phyloP scores from a whole-genome alignment of 2,888 invertebrate genomes.

The Cacoxenus indagator region DNA sequence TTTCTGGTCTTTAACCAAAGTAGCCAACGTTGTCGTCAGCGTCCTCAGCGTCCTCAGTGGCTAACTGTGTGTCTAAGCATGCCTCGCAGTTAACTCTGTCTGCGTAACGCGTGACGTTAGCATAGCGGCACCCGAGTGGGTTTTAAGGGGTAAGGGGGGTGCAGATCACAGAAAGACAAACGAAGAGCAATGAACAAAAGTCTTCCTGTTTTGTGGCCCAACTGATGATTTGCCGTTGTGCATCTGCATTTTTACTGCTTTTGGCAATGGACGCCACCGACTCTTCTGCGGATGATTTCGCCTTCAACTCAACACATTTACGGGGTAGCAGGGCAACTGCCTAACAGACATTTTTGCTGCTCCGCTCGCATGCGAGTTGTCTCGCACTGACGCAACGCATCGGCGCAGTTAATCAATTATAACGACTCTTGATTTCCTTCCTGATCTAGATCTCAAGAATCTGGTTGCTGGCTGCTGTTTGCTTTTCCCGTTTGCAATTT shows the following conservation, averaged over 20 bases:
- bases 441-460: constrained; percentile 67
- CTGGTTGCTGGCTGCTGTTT: not conserved
- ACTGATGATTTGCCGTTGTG: constrained; percentile 11
- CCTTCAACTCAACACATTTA: no score
- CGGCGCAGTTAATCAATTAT: constrained; percentile 68
- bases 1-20: constrained; percentile 55
- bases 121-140: not conserved
- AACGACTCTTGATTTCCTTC: constrained; percentile 70
- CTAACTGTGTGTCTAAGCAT: not conserved
- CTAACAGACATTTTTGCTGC: not conserved
- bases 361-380: no score
- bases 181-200: constrained; percentile 36
- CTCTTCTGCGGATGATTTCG: not conserved
- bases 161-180: constrained; percentile 11
- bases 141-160: no score
- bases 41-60: constrained; percentile 31
- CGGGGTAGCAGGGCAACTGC: not conserved
- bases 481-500: constrained; percentile 35
- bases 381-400: constrained; percentile 23
- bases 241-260: constrained; percentile 54
- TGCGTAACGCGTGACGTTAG: constrained; percentile 8
- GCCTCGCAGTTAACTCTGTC: constrained; percentile 15
- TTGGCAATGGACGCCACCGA: constrained; percentile 11
- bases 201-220: constrained; percentile 51
- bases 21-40: constrained; percentile 28